Percentiles rank a stretch among this genome's conserved stretches.
phyloP scores from a whole-genome alignment of 1,140 invertebrate genomes.

The Gonatopus flavifemur region DNA sequence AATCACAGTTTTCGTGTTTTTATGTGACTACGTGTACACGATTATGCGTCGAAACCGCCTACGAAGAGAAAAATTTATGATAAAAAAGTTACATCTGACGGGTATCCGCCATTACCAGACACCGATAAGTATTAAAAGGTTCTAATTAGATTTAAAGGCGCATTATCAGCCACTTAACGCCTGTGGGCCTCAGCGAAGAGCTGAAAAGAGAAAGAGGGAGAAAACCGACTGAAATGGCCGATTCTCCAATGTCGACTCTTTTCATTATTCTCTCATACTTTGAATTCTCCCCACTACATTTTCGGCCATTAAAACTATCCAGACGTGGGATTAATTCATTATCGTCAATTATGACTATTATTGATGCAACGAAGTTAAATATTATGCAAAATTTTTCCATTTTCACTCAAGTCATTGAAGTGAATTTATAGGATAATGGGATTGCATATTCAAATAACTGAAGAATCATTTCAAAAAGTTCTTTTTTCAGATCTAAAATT shows the following conservation, averaged over 20 bases:
- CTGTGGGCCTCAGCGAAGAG: constrained; percentile 5
- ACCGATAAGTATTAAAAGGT: constrained; percentile 39
- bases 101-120: constrained; percentile 22
- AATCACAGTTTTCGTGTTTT: too few relatives aligned
- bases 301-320: constrained; percentile 36
- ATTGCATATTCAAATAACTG: too few relatives aligned
- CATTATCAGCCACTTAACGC: constrained; percentile 39
- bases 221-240: constrained; percentile 2
- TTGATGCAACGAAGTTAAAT: too few relatives aligned
- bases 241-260: constrained; percentile 7
- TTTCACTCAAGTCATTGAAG: too few relatives aligned
- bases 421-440: too few relatives aligned
- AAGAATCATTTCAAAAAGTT: too few relatives aligned
- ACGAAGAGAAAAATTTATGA: constrained; percentile 22
- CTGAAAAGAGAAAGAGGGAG: constrained; percentile 2
- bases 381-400: too few relatives aligned
- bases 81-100: constrained; percentile 4
- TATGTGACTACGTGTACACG: not conserved
- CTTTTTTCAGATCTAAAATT: too few relatives aligned
- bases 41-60: constrained; percentile 21
- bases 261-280: not conserved
- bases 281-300: constrained; percentile 7
- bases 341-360: too few relatives aligned
- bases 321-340: constrained; percentile 31
- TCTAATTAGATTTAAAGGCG: constrained; percentile 37